A percentile compares a stretch with the other conserved stretches of the same genome.
phyloP scores from a whole-genome alignment of 1,140 invertebrate species.

The Ceratoteleas bidentatus region DNA sequence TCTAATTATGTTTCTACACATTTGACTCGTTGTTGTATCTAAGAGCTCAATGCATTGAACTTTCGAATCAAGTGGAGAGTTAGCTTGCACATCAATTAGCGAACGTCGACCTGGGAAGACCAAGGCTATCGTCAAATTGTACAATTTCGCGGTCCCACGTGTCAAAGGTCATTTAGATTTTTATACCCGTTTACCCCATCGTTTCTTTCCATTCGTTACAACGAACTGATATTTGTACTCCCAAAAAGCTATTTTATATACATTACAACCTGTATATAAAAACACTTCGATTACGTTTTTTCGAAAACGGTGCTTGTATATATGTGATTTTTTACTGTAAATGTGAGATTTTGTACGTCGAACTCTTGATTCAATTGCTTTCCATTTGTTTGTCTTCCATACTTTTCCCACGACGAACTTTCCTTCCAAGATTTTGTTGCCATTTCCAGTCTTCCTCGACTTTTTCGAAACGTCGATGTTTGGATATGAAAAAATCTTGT shows the following conservation, averaged over 20 bases:
- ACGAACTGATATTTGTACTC: not conserved
- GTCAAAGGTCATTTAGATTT: conserved; percentile 21
- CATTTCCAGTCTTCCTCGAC: not conserved
- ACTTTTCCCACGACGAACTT: no score
- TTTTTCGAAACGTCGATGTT: no score
- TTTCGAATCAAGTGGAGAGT: conserved; percentile 17
- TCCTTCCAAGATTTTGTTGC: not conserved
- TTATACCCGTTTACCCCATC: conserved; percentile 28
- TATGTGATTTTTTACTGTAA: no score
- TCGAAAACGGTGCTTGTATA: no score
- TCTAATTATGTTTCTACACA: conserved; percentile 39
- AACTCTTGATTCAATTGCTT: not conserved
- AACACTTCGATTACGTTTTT: no score
- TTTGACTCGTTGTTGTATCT: conserved; percentile 40
- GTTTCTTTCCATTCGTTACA: conserved; percentile 5
- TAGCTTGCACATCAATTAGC: conserved; percentile 30
- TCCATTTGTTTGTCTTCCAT: not conserved
- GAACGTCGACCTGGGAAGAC: conserved; percentile 9
- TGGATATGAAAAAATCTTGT: no score
- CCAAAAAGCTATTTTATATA: not conserved
- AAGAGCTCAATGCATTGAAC: conserved; percentile 33
- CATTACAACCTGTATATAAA: no score
- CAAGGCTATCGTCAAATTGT: conserved; percentile 8
- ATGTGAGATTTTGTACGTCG: no score
- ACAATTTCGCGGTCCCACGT: conserved; percentile 3